Base-by-base conservation (phyloP, 2,113 vertebrate genomes). In the Albula glossodonta region DNA sequence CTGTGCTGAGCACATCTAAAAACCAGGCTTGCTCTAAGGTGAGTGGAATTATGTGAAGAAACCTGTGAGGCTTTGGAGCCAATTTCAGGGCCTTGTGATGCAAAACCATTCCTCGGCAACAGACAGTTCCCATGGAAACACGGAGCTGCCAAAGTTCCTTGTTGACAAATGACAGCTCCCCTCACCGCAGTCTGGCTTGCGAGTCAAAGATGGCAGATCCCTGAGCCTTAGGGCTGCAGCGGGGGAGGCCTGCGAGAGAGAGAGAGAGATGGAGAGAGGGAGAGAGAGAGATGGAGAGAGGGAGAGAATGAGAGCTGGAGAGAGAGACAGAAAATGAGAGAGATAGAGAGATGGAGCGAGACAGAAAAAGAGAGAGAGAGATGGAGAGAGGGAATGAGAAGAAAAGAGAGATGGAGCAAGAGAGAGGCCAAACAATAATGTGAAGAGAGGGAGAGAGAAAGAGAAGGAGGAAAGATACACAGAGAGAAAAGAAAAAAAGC, bases 121-220 rank as follows among this genome's bases (percentile, higher is more conserved):
- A 94, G 95, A 95, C 96, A 92, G 96, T 97, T 97, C 94, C 97
- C 96, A 98, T 96, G 96, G 97, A 95, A 97, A 97, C 96, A 91
- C 92, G 84, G 93, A 94, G 95, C 96, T 96, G 94, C 96, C 94
- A 91, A 94, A 96, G 96, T 94, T 96, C 95, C 91, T 96, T 96
- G 96, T 96, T 96, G 95, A 97, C 94, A 95, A 96, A 96, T 96
- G 96, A 97, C 94, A 95, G 95, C 94, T 95, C 95, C 93, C 87
- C 90, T 94, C 94, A 95, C 94, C 93, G 94, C 94, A 92, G 93
- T 94, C 94, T 92, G 90, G 94, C 93, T 91, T 92, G 93, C 93
- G 93, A 95, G 94, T 92, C 86, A 92, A 94, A 94, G 93, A 95
- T 89, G 94, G 94, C 96, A 96, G 88, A 95, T 95, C 93, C 93